Evolutionary conservation across 2,797 vertebrate species (phyloP), one percentile per base, ranked within the genome.

Genomic region (Manis pentadactyla): DNA sequence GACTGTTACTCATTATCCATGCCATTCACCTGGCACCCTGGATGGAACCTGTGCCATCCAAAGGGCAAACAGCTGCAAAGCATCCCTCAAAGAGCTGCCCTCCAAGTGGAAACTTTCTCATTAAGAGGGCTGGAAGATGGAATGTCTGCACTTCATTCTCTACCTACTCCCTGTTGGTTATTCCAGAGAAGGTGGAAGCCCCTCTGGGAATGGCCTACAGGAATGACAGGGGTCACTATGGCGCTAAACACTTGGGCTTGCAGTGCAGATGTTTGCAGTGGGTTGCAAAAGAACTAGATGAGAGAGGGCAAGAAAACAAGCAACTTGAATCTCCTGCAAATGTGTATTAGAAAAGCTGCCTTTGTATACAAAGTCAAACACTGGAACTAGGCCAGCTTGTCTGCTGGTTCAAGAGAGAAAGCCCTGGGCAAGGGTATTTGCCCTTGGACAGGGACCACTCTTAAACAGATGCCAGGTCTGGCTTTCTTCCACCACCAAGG

Each of bases 251-350:
- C 87, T 79, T 13, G 15, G 27, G 57, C 42, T 63, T 71, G 71
- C 73, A 87, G 63, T 31, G n/a, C 82, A 92, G 14, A 39, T 34
- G 0, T 91, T 89, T 74, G n/a, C 31, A 66, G 34, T 29, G 69
- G 27, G 15, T 31, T 95, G 23, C 29, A 57, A 95, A 95, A 95
- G 90, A 85, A 59, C 27, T 46, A 91, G 21, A 57, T 5, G 49
- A 93, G 31, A 57, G 42, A 86, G 55, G 37, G 34, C 77, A 82
- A 73, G 71, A 71, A 95, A 96, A 82, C 19, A 49, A 87, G 25
- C 2, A 17, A 64, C 31, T 9, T 78, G 51, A 84, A 39, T 66
- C 27, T 49, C 21, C 7, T 39, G 12, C 57, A 94, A 90, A 68
- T 18, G 25, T 73, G 29, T 25, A 25, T n/a, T 37, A 14, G 59